phyloP scores from a whole-genome alignment of 1,140 invertebrate genomes.

The Zelostemma sp. region DNA sequence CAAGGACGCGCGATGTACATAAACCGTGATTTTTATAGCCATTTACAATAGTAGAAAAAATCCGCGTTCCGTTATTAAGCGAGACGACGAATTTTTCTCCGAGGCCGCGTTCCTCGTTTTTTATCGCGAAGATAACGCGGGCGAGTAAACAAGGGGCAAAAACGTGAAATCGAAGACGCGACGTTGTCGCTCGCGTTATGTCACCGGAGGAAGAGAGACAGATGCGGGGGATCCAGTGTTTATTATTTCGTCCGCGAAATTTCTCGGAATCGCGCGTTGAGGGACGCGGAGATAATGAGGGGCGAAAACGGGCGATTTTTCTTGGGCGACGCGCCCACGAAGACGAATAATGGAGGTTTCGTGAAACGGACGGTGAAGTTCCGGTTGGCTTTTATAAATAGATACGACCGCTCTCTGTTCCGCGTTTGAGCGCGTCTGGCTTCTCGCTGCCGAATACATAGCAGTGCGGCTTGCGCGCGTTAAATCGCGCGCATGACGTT shows the following conservation, averaged over 20 bases:
- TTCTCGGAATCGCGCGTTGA: constrained; percentile 34
- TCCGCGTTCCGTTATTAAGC: too few relatives aligned
- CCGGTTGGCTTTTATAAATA: constrained; percentile 55
- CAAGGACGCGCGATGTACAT: not conserved
- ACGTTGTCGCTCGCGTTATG: constrained; percentile 29
- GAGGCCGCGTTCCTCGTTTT: too few relatives aligned
- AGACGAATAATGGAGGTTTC: constrained; percentile 28
- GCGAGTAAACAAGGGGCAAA: too few relatives aligned
- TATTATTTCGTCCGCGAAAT: constrained; percentile 40
- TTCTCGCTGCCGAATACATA: constrained; percentile 25
- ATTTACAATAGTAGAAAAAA: too few relatives aligned
- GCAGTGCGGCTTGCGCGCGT: constrained; percentile 20
- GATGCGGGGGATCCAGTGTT: constrained; percentile 23
- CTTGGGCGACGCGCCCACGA: constrained; percentile 18
- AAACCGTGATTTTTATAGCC: too few relatives aligned
- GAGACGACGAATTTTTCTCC: too few relatives aligned
- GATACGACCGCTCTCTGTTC: constrained; percentile 36
- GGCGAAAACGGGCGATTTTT: constrained; percentile 11
- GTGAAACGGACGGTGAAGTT: constrained; percentile 54
- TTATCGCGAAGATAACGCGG: too few relatives aligned
- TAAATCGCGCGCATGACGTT: constrained; percentile 25
- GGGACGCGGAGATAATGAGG: too few relatives aligned
- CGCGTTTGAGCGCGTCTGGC: constrained; percentile 28
- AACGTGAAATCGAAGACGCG: too few relatives aligned
- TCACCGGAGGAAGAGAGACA: constrained; percentile 25